Base-by-base conservation (phyloP, 2,113 vertebrate genomes). In the Synchiropus splendidus region DNA sequence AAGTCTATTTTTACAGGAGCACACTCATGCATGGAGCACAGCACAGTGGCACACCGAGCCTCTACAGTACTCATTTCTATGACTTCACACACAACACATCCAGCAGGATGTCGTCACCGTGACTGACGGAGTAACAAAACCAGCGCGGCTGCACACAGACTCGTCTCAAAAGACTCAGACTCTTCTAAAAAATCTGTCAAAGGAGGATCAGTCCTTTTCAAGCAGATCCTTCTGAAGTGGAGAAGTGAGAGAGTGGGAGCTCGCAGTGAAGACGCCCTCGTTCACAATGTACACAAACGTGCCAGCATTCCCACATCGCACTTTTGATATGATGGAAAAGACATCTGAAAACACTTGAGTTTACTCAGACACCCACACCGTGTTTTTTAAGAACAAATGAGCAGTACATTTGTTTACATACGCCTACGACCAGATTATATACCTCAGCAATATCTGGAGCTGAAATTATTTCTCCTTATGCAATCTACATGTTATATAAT, bases 1-100 rank as follows among this genome's bases (percentile, higher is more conserved):
- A 82, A 68, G 61, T 79, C 79, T 83, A 83, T 83, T 85, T 85
- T 83, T 85, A 79, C 73, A 76, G 76, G 72, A 71, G 61, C 81
- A 83, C 72, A 72, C 79, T 82, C 79, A 72, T 78, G 78, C 80
- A 82, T 74, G 74, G 77, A 58, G 73, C 75, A 71, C 75, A 58
- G 73, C 75, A 71, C 75, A 75, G 76, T 46, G 65, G 70, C 73
- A 71, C 72, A 75, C 61, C 21, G 67, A 74, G 73, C 60, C 66
- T 57, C 54, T 61, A 50, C 54, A 27, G 21, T 27, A 27, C 69
- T 70, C 73, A 51, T 67, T 72, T 62, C 60, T 69, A 21, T 68
- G 66, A 77, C 71, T 78, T 58, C 59, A 61, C 8, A 27, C 57
- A 59, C 56, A 64, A 36, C 68, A 48, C 62, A 67, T 74, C 77